Evolutionary conservation across 1,140 invertebrate genomes (phyloP), one percentile per base, ranked within the genome.

Genomic region (Trichonephila clavata): DNA sequence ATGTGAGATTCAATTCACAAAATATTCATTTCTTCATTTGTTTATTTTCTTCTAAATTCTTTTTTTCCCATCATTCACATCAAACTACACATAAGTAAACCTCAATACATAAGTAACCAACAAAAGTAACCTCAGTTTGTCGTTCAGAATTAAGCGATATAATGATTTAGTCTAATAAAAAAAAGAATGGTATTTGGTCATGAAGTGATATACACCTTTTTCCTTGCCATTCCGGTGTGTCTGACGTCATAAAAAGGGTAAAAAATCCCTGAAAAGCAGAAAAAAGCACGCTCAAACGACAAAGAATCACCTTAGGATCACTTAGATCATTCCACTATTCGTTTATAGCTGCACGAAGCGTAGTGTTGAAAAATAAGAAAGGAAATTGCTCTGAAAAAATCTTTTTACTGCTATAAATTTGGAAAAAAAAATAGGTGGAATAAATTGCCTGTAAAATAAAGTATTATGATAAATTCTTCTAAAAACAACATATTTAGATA

Each of bases 131-230:
- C 32, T 39, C 32, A 39, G 32, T 39, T 39, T 3, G 0, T 39
- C 2, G 32, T 3, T 39, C 32, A 39, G 32, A 7, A 20, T 57
- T 59, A 27, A 24, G n/a, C 21, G 6, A n/a, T 24, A 20, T 7
- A 84, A 60, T 7, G 21, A 13, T 27, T 50, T 5, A 84, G 10
- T 59, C 7, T 16, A 14, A 24, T n/a, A 84, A 84, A 50, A 7
- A 50, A 84, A 50, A 14, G 1, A 60, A 84, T 84, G 21, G 83
- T 59, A 13, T 27, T 18, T 57, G n/a, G 50, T 60, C 57, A 84
- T n/a, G 83, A 84, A 84, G n/a, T 84, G n/a, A 84, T 60, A 13
- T 24, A 18, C 57, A 84, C 83, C 50, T 24, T 6, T 84, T 84
- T 59, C 1, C 0, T 13, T 68, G 3, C n/a, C 14, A 14, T 16